A percentile compares a stretch with the other conserved stretches of the same genome.
Conservation (phyloP, 2,797 vertebrate species). For the Enteromius fasciolatus region DNA sequence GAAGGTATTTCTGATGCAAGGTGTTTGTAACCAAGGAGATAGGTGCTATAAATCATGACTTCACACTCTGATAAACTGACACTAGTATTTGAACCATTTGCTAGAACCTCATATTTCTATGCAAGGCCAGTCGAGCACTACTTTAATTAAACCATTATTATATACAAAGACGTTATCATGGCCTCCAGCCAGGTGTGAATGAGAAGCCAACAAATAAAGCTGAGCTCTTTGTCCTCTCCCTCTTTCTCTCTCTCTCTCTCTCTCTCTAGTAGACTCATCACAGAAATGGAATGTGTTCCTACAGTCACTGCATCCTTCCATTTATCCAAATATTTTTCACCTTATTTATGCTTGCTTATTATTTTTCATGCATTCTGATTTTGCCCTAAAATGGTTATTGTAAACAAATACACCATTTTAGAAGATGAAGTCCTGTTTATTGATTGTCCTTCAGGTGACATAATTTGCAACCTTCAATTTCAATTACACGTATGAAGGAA, state of each 20-base stretch:
- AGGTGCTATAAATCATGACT: conserved; percentile 3
- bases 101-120: background rate
- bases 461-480: background rate
- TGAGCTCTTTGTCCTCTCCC: conserved; percentile 57
- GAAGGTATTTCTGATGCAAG: conserved; percentile 3
- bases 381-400: conserved; percentile 31
- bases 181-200: conserved; percentile 70
- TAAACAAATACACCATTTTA: background rate
- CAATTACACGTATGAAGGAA: background rate
- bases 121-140: conserved; percentile 60
- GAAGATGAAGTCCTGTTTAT: background rate
- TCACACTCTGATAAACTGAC: background rate
- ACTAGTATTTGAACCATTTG: background rate
- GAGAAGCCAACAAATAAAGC: conserved; percentile 54
- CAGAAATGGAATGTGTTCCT: conserved; percentile 63
- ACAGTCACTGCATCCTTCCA: conserved; percentile 61
- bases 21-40: conserved; percentile 14
- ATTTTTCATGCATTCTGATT: background rate
- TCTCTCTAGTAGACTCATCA: conserved; percentile 62
- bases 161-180: conserved; percentile 72
- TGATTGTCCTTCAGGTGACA: background rate
- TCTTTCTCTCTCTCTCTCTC: conserved; percentile 42
- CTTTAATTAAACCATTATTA: conserved; percentile 78
- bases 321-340: conserved; percentile 71
- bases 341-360: conserved; percentile 54